phyloP scores from a whole-genome alignment of 2,888 invertebrate genomes.

The Lasioglossum vierecki region DNA sequence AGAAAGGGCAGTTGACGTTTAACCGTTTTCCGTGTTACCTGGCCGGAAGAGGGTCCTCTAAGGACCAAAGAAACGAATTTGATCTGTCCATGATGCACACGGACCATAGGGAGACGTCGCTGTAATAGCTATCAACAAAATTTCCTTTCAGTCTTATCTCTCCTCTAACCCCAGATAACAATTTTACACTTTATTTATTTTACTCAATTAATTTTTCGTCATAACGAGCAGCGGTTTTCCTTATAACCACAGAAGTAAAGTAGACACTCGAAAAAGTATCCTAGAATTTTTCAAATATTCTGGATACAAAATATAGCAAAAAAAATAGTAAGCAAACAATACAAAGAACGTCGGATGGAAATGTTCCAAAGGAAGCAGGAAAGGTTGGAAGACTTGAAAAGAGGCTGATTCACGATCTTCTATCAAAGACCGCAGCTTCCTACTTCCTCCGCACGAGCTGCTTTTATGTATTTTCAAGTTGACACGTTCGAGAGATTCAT shows the following conservation, averaged over 20 bases:
- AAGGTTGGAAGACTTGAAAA: not conserved
- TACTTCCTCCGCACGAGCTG: not conserved
- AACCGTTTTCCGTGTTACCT: conserved; percentile 61
- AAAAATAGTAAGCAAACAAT: not conserved
- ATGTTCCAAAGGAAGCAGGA: not conserved
- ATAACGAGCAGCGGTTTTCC: too few species aligned
- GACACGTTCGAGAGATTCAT: not conserved
- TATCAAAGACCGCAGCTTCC: conserved; percentile 14
- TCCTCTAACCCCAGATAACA: not conserved
- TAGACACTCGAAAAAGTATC: too few species aligned
- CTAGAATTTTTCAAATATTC: not conserved
- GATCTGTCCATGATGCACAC: not conserved
- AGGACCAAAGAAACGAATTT: not conserved
- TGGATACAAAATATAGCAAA: too few species aligned
- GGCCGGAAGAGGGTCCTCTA: conserved; percentile 3
- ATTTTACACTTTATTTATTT: not conserved
- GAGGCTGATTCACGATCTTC: conserved; percentile 10
- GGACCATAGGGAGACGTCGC: not conserved
- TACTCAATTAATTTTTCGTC: too few species aligned
- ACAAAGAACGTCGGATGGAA: not conserved
- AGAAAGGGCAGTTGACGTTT: conserved; percentile 56
- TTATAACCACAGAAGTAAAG: too few species aligned
- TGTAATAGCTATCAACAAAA: not conserved
- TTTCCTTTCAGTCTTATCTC: not conserved
- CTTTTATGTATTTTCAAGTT: not conserved